Percentiles rank a stretch among this genome's conserved stretches.
phyloP scores from a whole-genome alignment of 2,113 vertebrate genomes.

The Balaeniceps rex region DNA sequence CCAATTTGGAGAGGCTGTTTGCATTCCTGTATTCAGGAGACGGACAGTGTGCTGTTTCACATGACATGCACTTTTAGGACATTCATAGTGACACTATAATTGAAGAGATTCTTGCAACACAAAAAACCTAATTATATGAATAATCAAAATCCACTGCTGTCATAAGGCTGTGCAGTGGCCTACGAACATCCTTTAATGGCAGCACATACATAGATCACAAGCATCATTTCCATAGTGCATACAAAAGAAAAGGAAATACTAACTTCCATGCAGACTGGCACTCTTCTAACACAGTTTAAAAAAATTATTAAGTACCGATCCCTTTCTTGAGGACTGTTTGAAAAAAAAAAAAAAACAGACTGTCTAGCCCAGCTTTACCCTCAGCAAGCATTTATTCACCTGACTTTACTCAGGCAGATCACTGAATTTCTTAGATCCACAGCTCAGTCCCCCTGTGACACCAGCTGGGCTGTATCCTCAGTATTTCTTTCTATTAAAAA shows the following conservation, averaged over 20 bases:
- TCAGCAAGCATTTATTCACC: background rate
- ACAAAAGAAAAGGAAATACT: background rate
- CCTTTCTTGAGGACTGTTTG: background rate
- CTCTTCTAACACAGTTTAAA: background rate
- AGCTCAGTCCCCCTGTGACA: background rate
- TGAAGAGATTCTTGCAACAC: background rate
- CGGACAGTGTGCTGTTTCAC: background rate
- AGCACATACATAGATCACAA: background rate
- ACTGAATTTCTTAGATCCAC: background rate
- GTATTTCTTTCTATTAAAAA: background rate
- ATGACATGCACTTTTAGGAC: background rate
- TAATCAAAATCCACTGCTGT: slow-evolving; percentile 13
- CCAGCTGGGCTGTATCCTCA: background rate
- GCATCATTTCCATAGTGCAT: slow-evolving; percentile 14
- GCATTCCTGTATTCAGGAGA: background rate
- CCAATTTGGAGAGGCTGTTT: background rate
- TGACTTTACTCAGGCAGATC: background rate
- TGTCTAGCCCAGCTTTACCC: background rate
- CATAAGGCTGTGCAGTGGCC: background rate
- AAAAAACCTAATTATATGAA: background rate
- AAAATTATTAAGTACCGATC: background rate
- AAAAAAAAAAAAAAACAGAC: background rate
- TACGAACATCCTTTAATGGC: background rate
- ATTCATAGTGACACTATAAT: background rate
- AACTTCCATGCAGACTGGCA: background rate